Percentiles rank a stretch among this genome's conserved stretches.
Conservation (phyloP, 2,113 vertebrate species). For the Diadophis punctatus region DNA sequence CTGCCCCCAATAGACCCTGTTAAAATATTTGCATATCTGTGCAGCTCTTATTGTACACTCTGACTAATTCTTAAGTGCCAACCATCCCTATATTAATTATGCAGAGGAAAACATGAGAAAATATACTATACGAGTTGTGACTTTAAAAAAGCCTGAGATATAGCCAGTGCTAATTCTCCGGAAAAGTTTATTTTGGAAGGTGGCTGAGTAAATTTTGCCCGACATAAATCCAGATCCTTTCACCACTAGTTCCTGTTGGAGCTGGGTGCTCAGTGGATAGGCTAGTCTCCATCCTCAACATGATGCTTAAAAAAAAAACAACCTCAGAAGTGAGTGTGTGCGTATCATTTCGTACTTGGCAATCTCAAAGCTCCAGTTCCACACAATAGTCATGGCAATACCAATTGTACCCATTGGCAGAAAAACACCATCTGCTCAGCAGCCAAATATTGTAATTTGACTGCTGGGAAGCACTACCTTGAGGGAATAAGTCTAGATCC, state of each 20-base stretch:
- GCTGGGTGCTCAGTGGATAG: neutral
- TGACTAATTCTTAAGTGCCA: neutral
- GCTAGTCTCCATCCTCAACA: neutral
- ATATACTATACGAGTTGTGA: neutral
- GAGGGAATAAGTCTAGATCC: neutral
- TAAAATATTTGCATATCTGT: neutral
- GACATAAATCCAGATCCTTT: neutral
- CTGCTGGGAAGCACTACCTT: slow-evolving; percentile 16
- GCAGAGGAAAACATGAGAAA: neutral
- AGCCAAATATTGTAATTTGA: slow-evolving; percentile 25
- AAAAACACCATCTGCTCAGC: neutral
- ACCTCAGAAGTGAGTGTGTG: neutral
- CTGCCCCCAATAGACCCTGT: neutral
- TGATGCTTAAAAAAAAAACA: neutral
- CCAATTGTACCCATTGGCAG: neutral
- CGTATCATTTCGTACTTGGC: neutral
- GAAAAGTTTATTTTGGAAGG: neutral
- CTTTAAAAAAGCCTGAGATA: neutral
- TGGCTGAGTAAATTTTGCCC: neutral
- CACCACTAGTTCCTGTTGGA: neutral
- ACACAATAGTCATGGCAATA: neutral
- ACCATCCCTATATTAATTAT: neutral
- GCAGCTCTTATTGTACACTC: neutral
- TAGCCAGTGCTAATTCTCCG: no score
- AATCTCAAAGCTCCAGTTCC: neutral